A percentile compares a stretch with the other conserved stretches of the same genome.
Evolutionary conservation across 2,113 vertebrate genomes (phyloP).

Genomic region (Ageneiosus marmoratus): DNA sequence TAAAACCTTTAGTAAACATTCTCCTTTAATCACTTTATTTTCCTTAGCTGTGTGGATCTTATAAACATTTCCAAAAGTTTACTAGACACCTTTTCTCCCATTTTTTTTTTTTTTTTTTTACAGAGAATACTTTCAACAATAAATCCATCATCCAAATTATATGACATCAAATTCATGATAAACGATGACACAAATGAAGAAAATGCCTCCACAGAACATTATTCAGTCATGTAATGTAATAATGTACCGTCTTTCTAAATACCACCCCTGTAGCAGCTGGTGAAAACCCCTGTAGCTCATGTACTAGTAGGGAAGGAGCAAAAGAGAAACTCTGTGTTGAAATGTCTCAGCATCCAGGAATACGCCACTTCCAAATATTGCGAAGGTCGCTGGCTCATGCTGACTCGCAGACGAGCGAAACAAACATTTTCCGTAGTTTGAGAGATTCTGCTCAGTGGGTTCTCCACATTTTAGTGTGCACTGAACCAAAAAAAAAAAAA

Average conservation of each 20-base stretch:
- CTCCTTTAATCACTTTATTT: not conserved
- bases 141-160: too few species aligned
- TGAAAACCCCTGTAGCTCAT: not conserved
- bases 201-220: not conserved
- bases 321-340: not conserved
- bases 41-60: not conserved
- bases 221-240: not conserved
- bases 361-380: not conserved
- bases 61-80: not conserved
- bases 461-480: not conserved
- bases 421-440: not conserved
- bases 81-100: not conserved
- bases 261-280: not conserved
- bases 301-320: not conserved
- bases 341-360: not conserved
- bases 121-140: not conserved
- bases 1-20: not conserved
- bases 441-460: not conserved
- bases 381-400: not conserved
- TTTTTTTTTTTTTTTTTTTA: not conserved
- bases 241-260: not conserved
- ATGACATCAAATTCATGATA: not conserved
- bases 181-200: slow-evolving; percentile 1
- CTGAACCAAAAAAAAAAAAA: not conserved
- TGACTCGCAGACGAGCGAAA: not conserved